These are phyloP conservation scores for Octonoba sinensis DNA, from an alignment of 2,888 invertebrate species.

Conservation along the genomic window DNA sequence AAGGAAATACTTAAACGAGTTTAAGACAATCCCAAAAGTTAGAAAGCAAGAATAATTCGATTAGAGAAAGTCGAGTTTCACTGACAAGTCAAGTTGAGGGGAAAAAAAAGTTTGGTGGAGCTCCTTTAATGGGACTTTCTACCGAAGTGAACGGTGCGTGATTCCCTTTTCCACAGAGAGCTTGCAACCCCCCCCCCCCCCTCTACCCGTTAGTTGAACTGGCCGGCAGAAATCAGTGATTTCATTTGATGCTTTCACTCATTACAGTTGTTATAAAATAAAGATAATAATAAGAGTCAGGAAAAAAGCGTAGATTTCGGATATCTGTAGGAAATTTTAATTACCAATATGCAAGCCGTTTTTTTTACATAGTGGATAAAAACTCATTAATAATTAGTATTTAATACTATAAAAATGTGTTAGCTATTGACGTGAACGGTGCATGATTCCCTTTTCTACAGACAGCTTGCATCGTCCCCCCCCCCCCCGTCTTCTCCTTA, in stretches of 20 bases:
- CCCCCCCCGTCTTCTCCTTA: no score
- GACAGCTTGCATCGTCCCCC: neutral
- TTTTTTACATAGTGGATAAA: no score
- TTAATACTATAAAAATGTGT: no score
- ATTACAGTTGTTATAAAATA: constrained; percentile 38
- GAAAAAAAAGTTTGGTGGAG: constrained; percentile 36
- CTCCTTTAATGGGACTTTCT: constrained; percentile 59
- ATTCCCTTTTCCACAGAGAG: constrained; percentile 27
- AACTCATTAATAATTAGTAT: no score
- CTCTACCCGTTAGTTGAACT: constrained; percentile 17
- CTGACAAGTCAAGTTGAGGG: constrained; percentile 32
- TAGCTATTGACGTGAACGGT: constrained; percentile 50
- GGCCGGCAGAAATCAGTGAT: constrained; percentile 29
- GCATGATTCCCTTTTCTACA: constrained; percentile 41
- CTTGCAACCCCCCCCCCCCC: neutral
- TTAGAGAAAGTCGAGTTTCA: constrained; percentile 57
- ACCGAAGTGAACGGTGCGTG: constrained; percentile 54
- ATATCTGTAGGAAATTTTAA: no score
- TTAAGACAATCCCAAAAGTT: constrained; percentile 46
- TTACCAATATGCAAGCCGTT: no score
- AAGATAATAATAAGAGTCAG: neutral
- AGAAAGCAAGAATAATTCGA: constrained; percentile 46
- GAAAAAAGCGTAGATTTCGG: no score
- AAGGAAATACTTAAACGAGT: constrained; percentile 22
- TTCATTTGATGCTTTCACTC: constrained; percentile 54